Base-by-base conservation (phyloP, 1,140 invertebrate genomes). In the Zaprionus tsacasi region DNA sequence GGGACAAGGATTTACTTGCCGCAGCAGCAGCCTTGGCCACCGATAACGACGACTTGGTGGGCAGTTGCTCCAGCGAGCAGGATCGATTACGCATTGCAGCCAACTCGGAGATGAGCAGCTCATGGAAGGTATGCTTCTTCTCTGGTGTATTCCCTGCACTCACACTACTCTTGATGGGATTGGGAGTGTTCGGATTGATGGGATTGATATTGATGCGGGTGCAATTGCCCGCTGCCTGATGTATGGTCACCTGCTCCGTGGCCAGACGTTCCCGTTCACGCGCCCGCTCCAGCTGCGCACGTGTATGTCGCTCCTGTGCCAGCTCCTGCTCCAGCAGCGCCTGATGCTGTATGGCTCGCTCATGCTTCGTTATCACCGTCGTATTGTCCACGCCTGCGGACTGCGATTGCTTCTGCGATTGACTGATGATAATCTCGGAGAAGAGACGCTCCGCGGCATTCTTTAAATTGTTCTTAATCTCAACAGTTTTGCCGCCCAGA, bases 111-210 rank as follows among this genome's bases (percentile, higher is more conserved):
- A 93, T 93, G 56, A 93, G 82, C 71, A 92, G 78, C 75, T 93
- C 92, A 57, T 93, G 92, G 63, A 93, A 93, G 43, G 87, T 81
- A n/a, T 79, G 78, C 74, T 93, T 93, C 70, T 92, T 91, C n/a
- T 92, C 92, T 2, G 92, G 79, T 1, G 91, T 82, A 45, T 78
- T 77, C n/a, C 78, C 83, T 21, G 75, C 83, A 45, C 78, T 85
- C 8, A 83, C 64, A 6, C 81, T 78, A 25, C 56, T 77, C 57
- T 82, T 90, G 11, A 76, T 74, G 33, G 70, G 12, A 15, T 36
- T 65, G 17, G 55, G 12, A n/a, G 27, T 50, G 27, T 2, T 33
- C 2, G 35, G 2, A 15, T 68, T 52, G 66, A 27, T 74, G 30
- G 70, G 38, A 65, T 79, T 79, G n/a, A 87, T 85, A 58, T 81